Evolutionary conservation across 2,113 vertebrate genomes (phyloP), one percentile per base, ranked within the genome.

Genomic region (Eretmochelys imbricata): DNA sequence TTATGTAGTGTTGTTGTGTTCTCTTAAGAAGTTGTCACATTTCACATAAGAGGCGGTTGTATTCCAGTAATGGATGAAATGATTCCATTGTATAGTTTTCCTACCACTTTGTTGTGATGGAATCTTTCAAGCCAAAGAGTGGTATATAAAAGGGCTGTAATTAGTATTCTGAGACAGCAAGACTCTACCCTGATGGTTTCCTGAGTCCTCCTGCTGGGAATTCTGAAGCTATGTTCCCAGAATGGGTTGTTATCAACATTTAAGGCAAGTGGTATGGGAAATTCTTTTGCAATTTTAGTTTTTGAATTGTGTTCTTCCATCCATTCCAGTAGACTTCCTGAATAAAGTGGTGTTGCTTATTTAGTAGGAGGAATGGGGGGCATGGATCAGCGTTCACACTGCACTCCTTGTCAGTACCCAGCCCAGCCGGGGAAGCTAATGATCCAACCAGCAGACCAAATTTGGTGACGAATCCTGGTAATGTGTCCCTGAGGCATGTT

Each of bases 271-370:
- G 19, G n/a, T 11, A 38, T 42, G 69, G 20, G 69, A 75, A 75
- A 75, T 19, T 42, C 0, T 16, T n/a, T 87, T 46, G 4, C 48
- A 10, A 17, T 25, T 53, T 69, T 8, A 82, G n/a, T 88, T 62
- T 38, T n/a, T 87, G 42, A 55, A 38, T 7, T 89, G 24, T 29
- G 65, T 5, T 10, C 11, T 17, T 25, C 42, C 65, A 1, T 9
- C n/a, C 7, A 27, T 14, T 81, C 16, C 87, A 82, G 0, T 35
- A 7, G 89, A 7, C 55, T 42, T 35, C 80, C 80, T 6, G 29
- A 8, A 55, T 5, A 42, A 88, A 2, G 11, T 0, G 42, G 16
- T n/a, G 11, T 42, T 25, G 13, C 8, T 42, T 38, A 8, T 1
- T 83, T 48, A 87, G 57, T 22, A 54, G 20, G 53, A 54, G 53